Evolutionary conservation across 92 coral and sea anemone genomes (phyloP), one percentile per base, ranked within the genome.

Genomic region (Zoanthus sansibaricus): DNA sequence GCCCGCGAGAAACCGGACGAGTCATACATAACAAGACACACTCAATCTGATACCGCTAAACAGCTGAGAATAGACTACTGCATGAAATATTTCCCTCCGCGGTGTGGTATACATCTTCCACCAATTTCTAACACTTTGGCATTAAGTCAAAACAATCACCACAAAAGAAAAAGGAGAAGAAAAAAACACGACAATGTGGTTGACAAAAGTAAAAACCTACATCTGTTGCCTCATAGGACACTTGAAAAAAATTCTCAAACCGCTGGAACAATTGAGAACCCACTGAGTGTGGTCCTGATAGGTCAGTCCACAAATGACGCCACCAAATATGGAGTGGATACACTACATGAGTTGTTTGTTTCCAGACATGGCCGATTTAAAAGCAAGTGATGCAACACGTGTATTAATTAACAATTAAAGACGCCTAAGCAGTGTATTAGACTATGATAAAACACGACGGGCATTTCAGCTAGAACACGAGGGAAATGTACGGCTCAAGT

Each of bases 291-390:
- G 7, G 94, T 92, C 0, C 33, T 92, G 86, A 80, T 92, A 47
- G 94, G 94, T 21, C 94, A 91, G 25, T 88, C 94, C 15, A 87
- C 94, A 9, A 25, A 21, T 20, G 82, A 72, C 9, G 46, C 61
- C n/a, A 82, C 58, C 16, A 66, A 72, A 56, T 64, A 61, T 56
- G 76, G 45, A 21, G 68, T n/a, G 16, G 49, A 66, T 70, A 79
- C 67, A 11, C 54, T 75, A 1, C 88, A 83, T 9, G 89, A 88
- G 79, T 83, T 91, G 1, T 68, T 88, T 37, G 94, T 91, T 14
- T 91, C 94, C 1, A 91, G 86, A 75, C 92, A 91, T 61, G 94
- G 94, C 48, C 85, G 94, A 11, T 91, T 91, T 82, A 91, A 91
- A 70, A 91, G 94, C 56, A 91, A 86, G 62, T 91, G 31, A 76